Evolutionary conservation across 2,113 vertebrate species (phyloP).

Genomic region (Peucedramus taeniatus): DNA sequence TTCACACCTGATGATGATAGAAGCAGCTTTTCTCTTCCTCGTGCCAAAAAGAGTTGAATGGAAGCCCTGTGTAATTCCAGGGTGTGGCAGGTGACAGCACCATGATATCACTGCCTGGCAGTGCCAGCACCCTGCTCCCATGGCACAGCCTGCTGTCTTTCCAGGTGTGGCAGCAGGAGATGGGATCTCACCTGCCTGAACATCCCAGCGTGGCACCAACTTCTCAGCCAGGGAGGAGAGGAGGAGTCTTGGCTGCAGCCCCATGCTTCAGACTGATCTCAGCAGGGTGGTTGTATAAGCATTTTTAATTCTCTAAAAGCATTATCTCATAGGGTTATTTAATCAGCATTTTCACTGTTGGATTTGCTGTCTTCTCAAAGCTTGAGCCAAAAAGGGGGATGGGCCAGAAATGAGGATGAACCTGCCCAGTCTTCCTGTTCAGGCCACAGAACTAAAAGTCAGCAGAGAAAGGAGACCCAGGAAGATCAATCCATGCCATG

Average conservation of each 20-base stretch:
- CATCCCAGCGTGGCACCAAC: background rate
- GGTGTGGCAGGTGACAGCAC: slow-evolving; percentile 33
- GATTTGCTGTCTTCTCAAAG: background rate
- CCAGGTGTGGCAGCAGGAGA: slow-evolving; percentile 25
- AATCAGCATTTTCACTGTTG: background rate
- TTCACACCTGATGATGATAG: background rate
- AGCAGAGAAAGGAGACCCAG: background rate
- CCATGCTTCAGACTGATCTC: background rate
- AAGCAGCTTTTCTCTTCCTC: background rate
- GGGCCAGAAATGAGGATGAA: background rate
- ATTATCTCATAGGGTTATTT: background rate
- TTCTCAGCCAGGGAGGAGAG: background rate
- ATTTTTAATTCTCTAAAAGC: background rate
- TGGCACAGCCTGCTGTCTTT: background rate
- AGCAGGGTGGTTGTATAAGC: background rate
- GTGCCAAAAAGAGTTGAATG: background rate
- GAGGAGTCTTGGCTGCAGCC: background rate
- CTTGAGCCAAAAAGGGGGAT: background rate
- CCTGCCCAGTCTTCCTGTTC: background rate
- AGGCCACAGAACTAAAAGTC: background rate
- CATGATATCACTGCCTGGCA: background rate
- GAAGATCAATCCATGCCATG: background rate
- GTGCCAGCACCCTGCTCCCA: background rate
- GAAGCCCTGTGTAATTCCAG: background rate
- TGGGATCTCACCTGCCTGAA: background rate